Conservation (phyloP, 2,888 invertebrate genomes). For the Callinectes sapidus region DNA sequence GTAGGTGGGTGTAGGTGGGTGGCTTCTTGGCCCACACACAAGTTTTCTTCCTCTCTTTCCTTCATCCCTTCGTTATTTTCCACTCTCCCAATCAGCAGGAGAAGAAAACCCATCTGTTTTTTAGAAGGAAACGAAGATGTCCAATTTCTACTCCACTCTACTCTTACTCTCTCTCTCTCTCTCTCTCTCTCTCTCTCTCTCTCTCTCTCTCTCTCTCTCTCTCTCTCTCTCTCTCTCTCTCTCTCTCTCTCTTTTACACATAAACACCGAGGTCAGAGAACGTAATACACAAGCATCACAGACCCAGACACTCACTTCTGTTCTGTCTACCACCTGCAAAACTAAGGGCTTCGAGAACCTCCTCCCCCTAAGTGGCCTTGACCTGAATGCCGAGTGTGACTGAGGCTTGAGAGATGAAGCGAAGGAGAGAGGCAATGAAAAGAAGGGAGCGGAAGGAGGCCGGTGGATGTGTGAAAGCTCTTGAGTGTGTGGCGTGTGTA, state of each 20-base stretch:
- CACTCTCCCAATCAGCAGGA: background rate
- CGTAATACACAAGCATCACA: background rate
- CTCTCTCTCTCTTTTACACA: background rate
- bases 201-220: too few species aligned
- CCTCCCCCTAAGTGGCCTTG: background rate
- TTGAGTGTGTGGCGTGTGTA: background rate
- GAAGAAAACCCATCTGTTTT: background rate
- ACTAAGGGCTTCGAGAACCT: background rate
- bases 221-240: too few species aligned
- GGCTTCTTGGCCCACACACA: background rate
- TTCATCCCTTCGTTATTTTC: background rate
- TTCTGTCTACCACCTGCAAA: background rate
- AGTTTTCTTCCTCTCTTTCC: background rate
- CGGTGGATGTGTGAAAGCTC: background rate
- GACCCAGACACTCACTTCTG: background rate
- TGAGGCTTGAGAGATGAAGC: background rate
- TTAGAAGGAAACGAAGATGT: background rate
- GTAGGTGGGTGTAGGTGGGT: background rate
- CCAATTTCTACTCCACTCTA: background rate
- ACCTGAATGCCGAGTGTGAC: conserved; percentile 16
- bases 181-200: too few species aligned
- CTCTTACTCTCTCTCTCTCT: background rate
- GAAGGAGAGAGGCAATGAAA: background rate
- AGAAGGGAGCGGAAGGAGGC: background rate
- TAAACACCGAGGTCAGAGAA: background rate